Percentiles rank a stretch among this genome's conserved stretches.
Evolutionary conservation across 2,888 invertebrate species (phyloP).

Genomic region (Nesidiocoris tenuis): DNA sequence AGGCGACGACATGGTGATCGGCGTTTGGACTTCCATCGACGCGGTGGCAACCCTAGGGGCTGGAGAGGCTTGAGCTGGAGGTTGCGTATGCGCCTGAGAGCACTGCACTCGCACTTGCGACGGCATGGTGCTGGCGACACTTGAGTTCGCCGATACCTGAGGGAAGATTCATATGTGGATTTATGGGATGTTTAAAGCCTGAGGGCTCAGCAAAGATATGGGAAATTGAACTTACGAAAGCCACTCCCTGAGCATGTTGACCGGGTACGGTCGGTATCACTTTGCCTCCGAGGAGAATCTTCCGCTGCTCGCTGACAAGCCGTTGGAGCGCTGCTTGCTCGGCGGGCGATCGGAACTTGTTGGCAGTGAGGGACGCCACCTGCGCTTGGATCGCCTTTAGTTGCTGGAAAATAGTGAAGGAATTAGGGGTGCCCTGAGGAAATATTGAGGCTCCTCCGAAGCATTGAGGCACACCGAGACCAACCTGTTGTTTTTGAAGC

Average conservation of each 20-base stretch:
- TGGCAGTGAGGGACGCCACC: conserved; percentile 65
- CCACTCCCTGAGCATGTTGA: conserved; percentile 54
- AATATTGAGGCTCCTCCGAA: too few species aligned
- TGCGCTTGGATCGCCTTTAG: conserved; percentile 67
- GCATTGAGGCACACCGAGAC: too few species aligned
- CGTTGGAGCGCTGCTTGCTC: conserved; percentile 62
- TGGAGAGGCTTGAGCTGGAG: background rate
- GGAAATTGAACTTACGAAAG: too few species aligned
- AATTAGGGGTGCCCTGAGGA: background rate
- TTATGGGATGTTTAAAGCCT: too few species aligned
- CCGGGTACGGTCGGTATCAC: conserved; percentile 61
- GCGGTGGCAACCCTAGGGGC: background rate
- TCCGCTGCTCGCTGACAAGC: conserved; percentile 68
- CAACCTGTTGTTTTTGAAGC: conserved; percentile 71
- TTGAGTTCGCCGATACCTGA: conserved; percentile 4
- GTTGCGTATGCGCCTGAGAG: background rate
- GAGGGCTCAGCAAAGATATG: too few species aligned
- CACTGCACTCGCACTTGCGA: conserved; percentile 13
- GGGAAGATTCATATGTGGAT: too few species aligned
- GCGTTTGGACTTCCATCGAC: conserved; percentile 32
- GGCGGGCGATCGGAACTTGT: conserved; percentile 57
- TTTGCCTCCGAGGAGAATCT: conserved; percentile 70
- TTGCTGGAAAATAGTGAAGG: conserved; percentile 54
- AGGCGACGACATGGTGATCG: conserved; percentile 17
- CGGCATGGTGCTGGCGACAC: background rate